Evolutionary conservation across 2,797 vertebrate genomes (phyloP), one percentile per base, ranked within the genome.

Genomic region (Hypotaenidia okinawae): DNA sequence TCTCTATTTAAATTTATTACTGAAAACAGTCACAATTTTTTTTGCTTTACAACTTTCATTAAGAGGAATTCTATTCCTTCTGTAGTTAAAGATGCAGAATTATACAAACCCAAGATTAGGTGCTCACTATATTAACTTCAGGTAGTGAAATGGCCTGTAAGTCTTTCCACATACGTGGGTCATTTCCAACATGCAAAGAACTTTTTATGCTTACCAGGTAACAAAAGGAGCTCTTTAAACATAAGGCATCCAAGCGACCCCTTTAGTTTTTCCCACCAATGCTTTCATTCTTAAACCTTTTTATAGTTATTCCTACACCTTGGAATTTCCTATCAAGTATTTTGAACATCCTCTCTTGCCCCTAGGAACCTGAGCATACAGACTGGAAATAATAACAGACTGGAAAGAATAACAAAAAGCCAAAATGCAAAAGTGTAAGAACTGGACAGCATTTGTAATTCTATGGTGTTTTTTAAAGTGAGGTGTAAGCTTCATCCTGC

Each of bases 331-430:
- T 64, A 39, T 25, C 37, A 75, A 45, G 13, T 54, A 86, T 78
- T 94, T 13, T 41, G 58, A 88, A 43, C 14, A 23, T 25, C 81
- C 51, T 76, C 75, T 95, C 78, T 58, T 81, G 32, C 51, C 45
- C 24, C 9, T 28, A 51, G 41, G n/a, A 93, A 89, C 76, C 0
- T 35, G 8, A 54, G 16, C 0, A 0, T 3, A 9, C 8, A 81
- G 39, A 70, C 10, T 57, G 45, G 39, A 93, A 90, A 47, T 17
- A n/a, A n/a, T n/a, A n/a, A n/a, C n/a, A n/a, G n/a, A n/a, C n/a
- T n/a, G n/a, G n/a, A n/a, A n/a, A n/a, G n/a, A 63, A 30, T 8
- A 92, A 57, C 35, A 89, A 78, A 84, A 89, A 78, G 30, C 5
- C 45, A 82, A 68, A 92, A 72, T 4, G 10, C 32, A 89, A 78